A percentile compares a stretch with the other conserved stretches of the same genome.
phyloP scores from a whole-genome alignment of 2,797 vertebrate genomes.

The Urosaurus nigricauda region DNA sequence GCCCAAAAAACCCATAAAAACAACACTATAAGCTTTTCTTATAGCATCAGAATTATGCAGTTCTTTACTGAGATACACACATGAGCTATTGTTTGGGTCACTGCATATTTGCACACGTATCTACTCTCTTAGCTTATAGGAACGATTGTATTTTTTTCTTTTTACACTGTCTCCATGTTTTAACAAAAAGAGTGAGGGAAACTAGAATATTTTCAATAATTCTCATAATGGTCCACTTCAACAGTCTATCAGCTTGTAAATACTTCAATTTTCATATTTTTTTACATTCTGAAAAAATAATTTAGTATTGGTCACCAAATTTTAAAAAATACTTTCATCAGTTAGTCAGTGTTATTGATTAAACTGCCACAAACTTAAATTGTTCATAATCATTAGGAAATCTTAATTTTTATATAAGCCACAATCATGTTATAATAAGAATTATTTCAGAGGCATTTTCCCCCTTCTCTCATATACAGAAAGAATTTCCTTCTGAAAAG shows the following conservation, averaged over 20 bases:
- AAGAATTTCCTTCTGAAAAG: not conserved
- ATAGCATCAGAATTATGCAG: not conserved
- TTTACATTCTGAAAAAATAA: not conserved
- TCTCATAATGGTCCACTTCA: not conserved
- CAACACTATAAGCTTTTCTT: not conserved
- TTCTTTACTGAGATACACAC: not conserved
- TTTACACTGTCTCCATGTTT: not conserved
- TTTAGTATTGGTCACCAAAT: not conserved
- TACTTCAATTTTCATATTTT: not conserved
- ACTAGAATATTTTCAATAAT: too few relatives aligned
- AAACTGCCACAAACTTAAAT: not conserved
- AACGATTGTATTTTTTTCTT: not conserved
- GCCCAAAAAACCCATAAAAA: too few relatives aligned
- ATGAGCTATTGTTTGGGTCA: not conserved
- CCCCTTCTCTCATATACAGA: not conserved
- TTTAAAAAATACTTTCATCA: not conserved
- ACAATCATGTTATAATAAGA: not conserved
- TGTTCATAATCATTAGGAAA: not conserved
- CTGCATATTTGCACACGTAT: not conserved
- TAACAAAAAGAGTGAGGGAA: not conserved
- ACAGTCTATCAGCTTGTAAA: not conserved
- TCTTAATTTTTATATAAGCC: not conserved
- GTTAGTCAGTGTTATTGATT: not conserved
- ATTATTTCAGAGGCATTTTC: not conserved
- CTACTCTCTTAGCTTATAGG: not conserved